These are phyloP conservation scores for Chaenocephalus aceratus DNA, from an alignment of 2,113 vertebrate species.

Conservation along the genomic window DNA sequence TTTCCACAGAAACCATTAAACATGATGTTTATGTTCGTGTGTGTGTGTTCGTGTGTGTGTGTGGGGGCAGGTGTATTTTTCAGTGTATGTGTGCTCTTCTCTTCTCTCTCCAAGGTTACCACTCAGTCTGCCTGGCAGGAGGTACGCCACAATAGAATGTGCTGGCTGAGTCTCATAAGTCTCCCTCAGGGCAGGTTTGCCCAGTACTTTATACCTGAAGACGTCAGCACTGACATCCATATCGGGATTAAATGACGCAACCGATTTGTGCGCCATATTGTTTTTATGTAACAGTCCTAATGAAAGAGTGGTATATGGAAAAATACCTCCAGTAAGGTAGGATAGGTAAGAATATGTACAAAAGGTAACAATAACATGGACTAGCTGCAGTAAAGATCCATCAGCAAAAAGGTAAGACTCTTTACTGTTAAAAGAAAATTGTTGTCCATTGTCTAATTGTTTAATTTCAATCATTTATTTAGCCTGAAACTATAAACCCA, in stretches of 20 bases:
- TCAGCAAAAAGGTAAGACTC: no score
- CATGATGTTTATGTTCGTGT: slow-evolving; percentile 21
- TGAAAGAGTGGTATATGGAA: slow-evolving; percentile 1
- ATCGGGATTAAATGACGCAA: slow-evolving; percentile 38
- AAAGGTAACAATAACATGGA: background rate
- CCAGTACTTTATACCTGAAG: slow-evolving; percentile 31
- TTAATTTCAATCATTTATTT: background rate
- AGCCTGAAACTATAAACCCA: background rate
- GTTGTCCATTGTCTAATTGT: background rate
- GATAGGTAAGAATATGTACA: background rate
- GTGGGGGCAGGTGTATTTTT: slow-evolving; percentile 15
- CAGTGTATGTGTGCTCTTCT: slow-evolving; percentile 25
- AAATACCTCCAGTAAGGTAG: no score
- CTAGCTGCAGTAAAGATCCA: no score
- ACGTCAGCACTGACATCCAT: slow-evolving; percentile 35
- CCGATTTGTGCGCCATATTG: slow-evolving; percentile 5
- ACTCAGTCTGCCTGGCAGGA: slow-evolving; percentile 54
- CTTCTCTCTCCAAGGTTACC: slow-evolving; percentile 59
- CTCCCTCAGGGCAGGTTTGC: slow-evolving; percentile 26
- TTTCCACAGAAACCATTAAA: slow-evolving; percentile 77
- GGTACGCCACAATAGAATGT: slow-evolving; percentile 34
- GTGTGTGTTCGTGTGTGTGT: slow-evolving; percentile 8
- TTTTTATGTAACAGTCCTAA: slow-evolving; percentile 29
- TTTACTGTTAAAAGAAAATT: no score
- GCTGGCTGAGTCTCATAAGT: slow-evolving; percentile 16